Evolutionary conservation across 2,113 vertebrate species (phyloP).

Genomic region (Sphyrna mokarran): DNA sequence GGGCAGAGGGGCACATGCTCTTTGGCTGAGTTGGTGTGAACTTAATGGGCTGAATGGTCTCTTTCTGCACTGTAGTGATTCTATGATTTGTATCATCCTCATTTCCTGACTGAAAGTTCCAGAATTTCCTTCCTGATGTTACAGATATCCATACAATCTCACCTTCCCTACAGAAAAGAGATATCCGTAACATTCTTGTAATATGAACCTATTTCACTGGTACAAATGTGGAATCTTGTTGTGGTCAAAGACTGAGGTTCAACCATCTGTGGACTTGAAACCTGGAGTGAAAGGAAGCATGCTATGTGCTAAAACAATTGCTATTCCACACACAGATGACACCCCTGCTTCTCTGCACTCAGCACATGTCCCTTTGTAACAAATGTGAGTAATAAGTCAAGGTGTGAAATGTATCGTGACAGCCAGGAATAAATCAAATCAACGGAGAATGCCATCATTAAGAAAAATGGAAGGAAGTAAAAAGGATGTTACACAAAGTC

Average conservation of each 20-base stretch:
- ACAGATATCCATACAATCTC: neutral
- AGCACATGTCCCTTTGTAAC: constrained; percentile 13
- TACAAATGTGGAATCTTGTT: neutral
- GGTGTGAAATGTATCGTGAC: constrained; percentile 31
- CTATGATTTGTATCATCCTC: too few relatives aligned
- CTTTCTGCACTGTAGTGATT: too few relatives aligned
- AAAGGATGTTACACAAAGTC: constrained; percentile 2
- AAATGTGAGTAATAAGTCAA: constrained; percentile 27
- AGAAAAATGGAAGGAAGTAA: constrained; percentile 27
- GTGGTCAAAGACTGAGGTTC: neutral
- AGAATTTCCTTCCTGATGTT: neutral
- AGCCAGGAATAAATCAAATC: constrained; percentile 32
- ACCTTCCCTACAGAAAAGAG: too few relatives aligned
- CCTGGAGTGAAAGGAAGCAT: neutral
- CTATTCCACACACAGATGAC: constrained; percentile 3
- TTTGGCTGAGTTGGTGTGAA: too few relatives aligned
- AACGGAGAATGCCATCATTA: constrained; percentile 7
- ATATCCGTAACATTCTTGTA: neutral
- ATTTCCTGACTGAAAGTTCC: too few relatives aligned
- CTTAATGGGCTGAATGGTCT: too few relatives aligned
- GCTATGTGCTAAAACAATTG: neutral
- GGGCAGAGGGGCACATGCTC: too few relatives aligned
- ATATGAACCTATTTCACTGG: neutral
- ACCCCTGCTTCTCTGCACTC: neutral
- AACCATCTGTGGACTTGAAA: neutral